Percentiles rank a stretch among this genome's conserved stretches.
phyloP scores from a whole-genome alignment of 2,113 vertebrate genomes.

The Mesitornis unicolor region DNA sequence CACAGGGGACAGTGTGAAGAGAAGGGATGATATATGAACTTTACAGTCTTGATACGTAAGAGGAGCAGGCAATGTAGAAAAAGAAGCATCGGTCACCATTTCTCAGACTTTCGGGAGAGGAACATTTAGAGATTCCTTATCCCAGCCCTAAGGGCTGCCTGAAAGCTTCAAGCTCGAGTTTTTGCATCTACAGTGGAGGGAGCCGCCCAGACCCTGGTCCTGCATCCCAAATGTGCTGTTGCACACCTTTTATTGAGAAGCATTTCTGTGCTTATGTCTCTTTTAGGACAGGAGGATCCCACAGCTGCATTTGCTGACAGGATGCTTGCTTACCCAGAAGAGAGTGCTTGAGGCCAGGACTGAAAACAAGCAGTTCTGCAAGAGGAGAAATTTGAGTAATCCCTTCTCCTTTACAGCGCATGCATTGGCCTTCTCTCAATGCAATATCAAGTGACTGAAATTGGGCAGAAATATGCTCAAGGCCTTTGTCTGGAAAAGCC shows the following conservation, averaged over 20 bases:
- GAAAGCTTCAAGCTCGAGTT: not conserved
- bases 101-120: not conserved
- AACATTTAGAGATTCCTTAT: not conserved
- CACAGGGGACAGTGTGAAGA: not conserved
- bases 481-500: not conserved
- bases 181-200: not conserved
- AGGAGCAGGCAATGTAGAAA: not conserved
- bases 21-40: not conserved
- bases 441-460: not conserved
- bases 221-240: not conserved
- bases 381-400: not conserved
- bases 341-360: fast-evolving
- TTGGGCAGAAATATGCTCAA: not conserved
- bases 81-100: not conserved
- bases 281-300: not conserved
- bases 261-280: not conserved
- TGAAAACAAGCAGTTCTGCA: not conserved
- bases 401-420: not conserved
- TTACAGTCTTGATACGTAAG: not conserved
- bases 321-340: not conserved
- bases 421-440: not conserved
- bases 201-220: not conserved
- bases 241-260: not conserved
- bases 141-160: not conserved
- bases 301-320: not conserved